These are phyloP conservation scores for Todus mexicanus DNA, from an alignment of 2,797 vertebrate species.

Conservation along the genomic window DNA sequence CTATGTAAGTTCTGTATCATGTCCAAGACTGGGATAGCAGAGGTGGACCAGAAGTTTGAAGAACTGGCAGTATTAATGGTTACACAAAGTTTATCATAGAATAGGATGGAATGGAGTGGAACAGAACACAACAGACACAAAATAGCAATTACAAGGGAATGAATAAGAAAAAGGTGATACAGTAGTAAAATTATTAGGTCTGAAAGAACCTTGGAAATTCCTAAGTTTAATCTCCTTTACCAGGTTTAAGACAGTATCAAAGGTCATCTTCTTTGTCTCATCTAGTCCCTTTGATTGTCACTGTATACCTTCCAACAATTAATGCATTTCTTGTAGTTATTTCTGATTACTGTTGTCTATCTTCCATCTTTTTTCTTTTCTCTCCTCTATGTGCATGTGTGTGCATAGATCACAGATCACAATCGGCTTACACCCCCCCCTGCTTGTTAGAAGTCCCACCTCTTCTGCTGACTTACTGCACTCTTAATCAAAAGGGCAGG, in stretches of 20 bases:
- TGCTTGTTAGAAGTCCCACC: conserved; percentile 62
- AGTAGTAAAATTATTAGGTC: background rate
- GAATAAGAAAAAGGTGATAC: background rate
- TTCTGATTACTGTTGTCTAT: conserved; percentile 65
- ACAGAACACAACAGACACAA: background rate
- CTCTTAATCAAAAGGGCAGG: conserved; percentile 80
- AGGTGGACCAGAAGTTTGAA: background rate
- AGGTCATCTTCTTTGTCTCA: conserved; percentile 1
- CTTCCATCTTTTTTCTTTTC: conserved; percentile 43
- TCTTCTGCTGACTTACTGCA: conserved; percentile 76
- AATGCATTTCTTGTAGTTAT: conserved; percentile 56
- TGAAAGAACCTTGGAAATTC: background rate
- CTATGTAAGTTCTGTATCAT: background rate
- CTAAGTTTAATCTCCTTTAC: background rate
- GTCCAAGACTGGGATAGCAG: background rate
- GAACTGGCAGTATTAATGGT: background rate
- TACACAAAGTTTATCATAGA: background rate
- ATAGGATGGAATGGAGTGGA: background rate
- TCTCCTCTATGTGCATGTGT: background rate
- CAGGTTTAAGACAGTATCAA: conserved; percentile 21
- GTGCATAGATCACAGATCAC: background rate
- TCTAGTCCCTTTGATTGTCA: conserved; percentile 53
- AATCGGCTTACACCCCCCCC: background rate
- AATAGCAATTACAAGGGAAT: background rate
- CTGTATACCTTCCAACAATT: conserved; percentile 39